These are phyloP conservation scores for Camponotus floridanus DNA, from an alignment of 1,140 invertebrate genomes.

Conservation along the genomic window DNA sequence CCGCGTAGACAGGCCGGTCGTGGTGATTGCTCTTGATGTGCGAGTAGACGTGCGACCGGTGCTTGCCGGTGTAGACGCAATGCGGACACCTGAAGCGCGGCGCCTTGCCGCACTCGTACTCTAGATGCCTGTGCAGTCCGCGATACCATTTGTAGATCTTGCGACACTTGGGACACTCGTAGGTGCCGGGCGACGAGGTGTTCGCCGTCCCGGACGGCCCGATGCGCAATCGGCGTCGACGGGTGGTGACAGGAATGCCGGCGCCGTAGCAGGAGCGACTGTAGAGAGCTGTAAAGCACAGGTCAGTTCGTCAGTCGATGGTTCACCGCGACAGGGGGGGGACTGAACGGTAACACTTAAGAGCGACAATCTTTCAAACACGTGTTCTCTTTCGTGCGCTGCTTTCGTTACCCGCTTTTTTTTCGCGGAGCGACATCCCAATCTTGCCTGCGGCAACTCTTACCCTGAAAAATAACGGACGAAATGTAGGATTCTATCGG, in stretches of 20 bases:
- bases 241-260: background rate
- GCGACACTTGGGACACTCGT: conserved; percentile 88
- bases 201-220: background rate
- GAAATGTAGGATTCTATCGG: background rate
- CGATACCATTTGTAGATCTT: conserved; percentile 88
- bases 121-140: conserved; percentile 88
- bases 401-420: background rate
- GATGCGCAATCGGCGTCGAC: conserved; percentile 43
- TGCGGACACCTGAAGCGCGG: conserved; percentile 88
- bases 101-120: conserved; percentile 88
- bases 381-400: conserved; percentile 22
- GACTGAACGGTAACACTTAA: conserved; percentile 64
- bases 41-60: conserved; percentile 84
- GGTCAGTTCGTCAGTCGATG: conserved; percentile 57
- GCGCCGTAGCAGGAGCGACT: conserved; percentile 51
- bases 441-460: background rate
- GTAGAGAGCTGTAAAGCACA: conserved; percentile 72
- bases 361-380: conserved; percentile 30
- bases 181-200: conserved; percentile 78
- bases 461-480: conserved; percentile 18
- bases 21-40: conserved; percentile 83
- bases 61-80: conserved; percentile 86
- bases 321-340: conserved; percentile 23
- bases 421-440: too few relatives aligned
- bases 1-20: conserved; percentile 76